Evolutionary conservation across 2,888 invertebrate genomes (phyloP).

Genomic region (Allacma fusca): DNA sequence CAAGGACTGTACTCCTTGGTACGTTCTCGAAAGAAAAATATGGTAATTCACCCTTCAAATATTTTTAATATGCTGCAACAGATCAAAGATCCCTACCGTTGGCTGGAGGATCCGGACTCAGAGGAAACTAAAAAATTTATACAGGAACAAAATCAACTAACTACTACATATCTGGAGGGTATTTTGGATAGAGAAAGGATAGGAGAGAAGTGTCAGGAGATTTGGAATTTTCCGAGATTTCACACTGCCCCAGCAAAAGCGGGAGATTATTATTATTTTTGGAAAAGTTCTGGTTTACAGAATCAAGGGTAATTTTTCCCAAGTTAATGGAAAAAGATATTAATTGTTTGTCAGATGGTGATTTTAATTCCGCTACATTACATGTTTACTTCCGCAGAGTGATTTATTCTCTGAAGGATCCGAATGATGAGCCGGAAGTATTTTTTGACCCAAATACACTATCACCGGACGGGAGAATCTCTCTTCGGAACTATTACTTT

Average conservation of each 20-base stretch:
- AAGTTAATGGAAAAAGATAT: too few species aligned
- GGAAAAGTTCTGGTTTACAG: conserved; percentile 20
- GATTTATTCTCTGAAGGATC: conserved; percentile 13
- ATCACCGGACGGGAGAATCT: background rate
- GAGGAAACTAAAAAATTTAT: conserved; percentile 90
- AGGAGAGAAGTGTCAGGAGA: conserved; percentile 18
- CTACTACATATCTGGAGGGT: background rate
- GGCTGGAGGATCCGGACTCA: conserved; percentile 94
- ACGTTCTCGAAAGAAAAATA: background rate
- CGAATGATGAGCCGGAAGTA: conserved; percentile 20
- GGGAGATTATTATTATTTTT: conserved; percentile 21
- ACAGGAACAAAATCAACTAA: conserved; percentile 84
- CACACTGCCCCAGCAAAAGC: conserved; percentile 21
- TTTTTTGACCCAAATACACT: conserved; percentile 32
- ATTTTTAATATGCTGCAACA: background rate
- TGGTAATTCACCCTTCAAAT: background rate
- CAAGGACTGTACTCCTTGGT: conserved; percentile 7
- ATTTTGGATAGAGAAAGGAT: conserved; percentile 34
- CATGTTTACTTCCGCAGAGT: too few species aligned
- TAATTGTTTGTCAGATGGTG: too few species aligned
- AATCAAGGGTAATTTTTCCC: conserved; percentile 28
- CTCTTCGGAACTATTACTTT: conserved; percentile 28
- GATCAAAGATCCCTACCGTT: conserved; percentile 64
- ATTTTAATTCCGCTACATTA: too few species aligned
- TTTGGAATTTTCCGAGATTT: conserved; percentile 37